Base-by-base conservation (phyloP, 2,797 vertebrate genomes). In the Gymnothorax reevesii region DNA sequence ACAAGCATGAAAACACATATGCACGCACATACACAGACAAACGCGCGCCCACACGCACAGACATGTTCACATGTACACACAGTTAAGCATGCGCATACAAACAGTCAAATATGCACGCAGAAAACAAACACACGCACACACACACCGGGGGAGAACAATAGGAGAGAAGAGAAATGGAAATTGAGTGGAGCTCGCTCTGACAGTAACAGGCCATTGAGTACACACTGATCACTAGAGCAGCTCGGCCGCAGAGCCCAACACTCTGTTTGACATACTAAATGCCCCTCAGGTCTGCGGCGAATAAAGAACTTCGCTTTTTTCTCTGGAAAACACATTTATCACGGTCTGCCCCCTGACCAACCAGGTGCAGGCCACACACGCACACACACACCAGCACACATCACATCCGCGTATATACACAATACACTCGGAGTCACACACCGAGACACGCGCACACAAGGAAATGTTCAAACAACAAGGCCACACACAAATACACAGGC, bases 281-380 rank as follows among this genome's bases (percentile, higher is more conserved):
- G 79, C 2, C 20, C n/a, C 20, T 82, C 13, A 55, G 42, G 42
- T 49, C 49, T 49, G 73, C 27, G 42, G 27, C 10, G 49, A 3
- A 52, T 77, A 33, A 7, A 77, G 10, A 10, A 77, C 8, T 77
- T 77, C 0, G 15, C 33, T 49, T 49, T 33, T 77, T 33, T 77
- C 27, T 77, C 27, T 49, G 49, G 12, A 77, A 77, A 77, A 42
- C 10, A 77, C 17, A 52, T 33, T 33, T 52, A 77, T 77, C 73
- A 33, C 15, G 12, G 33, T 52, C 17, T 66, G 64, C 64, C 64
- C 64, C 22, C 9, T 66, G 64, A 66, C 64, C 64, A 66, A 66
- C 64, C 64, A 66, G 64, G 64, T 66, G 64, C 64, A 66, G 64
- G 64, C 64, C 64, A 66, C 64, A 66, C 64, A 66, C 22, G n/a